Base-by-base conservation (phyloP, 2,113 vertebrate species). In the Pelvicachromis taeniatus region DNA sequence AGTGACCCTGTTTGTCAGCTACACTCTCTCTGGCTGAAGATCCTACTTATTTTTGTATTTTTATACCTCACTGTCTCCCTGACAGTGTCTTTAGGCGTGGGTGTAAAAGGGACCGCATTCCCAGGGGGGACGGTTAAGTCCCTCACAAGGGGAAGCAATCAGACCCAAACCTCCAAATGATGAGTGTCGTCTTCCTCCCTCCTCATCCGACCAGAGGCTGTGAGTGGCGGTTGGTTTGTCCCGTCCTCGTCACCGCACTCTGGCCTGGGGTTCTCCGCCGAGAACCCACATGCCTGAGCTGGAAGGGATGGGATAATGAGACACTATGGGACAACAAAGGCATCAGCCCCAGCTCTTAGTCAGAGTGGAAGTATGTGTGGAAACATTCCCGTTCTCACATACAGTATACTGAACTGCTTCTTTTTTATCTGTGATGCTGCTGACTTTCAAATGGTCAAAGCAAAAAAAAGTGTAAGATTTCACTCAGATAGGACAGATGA, bases 101-200 rank as follows among this genome's bases (percentile, higher is more conserved):
- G 89, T 78, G 89, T 89, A 79, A 88, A 79, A 79, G 55, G 65
- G n/a, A 93, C 92, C 87, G 26, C 92, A 92, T 90, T 92, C 90
- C 88, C 88, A 85, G 81, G 5, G 56, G 89, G 84, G 89, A 85
- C 87, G 65, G 88, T 91, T 87, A 85, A 87, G 88, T 90, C 86
- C 90, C 84, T 91, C 84, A 77, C 81, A 5, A 91, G 80, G 81
- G 92, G 92, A 92, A 92, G 90, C 91, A 84, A 86, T 93, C 82
- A 89, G 84, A 86, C 81, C 85, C 88, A 91, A 94, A 94, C 92
- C 93, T 93, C 91, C 84, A 89, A 91, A 93, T 92, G 85, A 95
- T 89, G 78, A 93, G 89, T 89, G 88, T 93, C 83, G 82, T 89
- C 89, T 83, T 91, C 88, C 53, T 92, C 81, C 81, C 79, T 89